Conservation (phyloP, 2,113 vertebrate genomes). For the Psilopsiagon aymara region DNA sequence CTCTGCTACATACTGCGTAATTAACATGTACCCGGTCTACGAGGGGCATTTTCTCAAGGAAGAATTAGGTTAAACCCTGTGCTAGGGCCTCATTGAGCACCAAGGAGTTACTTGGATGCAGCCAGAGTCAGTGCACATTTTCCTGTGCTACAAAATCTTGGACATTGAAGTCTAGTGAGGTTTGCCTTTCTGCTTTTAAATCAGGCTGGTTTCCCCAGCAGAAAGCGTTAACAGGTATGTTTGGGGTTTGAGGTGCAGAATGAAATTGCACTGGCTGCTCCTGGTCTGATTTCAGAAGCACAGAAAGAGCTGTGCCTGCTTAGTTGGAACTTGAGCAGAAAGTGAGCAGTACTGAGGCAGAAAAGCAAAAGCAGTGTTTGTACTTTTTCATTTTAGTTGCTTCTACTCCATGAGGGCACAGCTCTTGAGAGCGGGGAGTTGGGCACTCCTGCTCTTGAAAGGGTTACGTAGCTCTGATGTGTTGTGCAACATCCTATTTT, state of each 20-base stretch:
- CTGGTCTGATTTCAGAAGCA: background rate
- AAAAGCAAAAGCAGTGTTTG: background rate
- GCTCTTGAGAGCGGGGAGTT: background rate
- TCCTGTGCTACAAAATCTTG: background rate
- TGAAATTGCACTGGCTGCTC: background rate
- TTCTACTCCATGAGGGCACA: background rate
- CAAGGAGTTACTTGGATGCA: background rate
- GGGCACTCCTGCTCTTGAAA: background rate
- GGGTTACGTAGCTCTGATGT: background rate
- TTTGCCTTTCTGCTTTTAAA: background rate
- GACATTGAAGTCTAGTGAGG: background rate
- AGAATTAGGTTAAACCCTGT: background rate
- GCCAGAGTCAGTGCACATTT: background rate
- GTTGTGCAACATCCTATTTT: background rate
- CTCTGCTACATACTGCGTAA: background rate
- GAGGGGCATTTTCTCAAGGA: background rate
- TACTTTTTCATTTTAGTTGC: background rate
- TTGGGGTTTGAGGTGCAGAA: background rate
- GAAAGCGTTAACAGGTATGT: background rate
- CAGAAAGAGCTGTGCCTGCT: background rate
- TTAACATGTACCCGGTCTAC: fast-evolving
- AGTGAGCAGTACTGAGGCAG: background rate
- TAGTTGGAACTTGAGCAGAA: background rate
- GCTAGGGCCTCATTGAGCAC: background rate
- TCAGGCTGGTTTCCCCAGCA: background rate